These are phyloP conservation scores for Amblyopsis rosae DNA, from an alignment of 2,113 vertebrate species.

Conservation along the genomic window DNA sequence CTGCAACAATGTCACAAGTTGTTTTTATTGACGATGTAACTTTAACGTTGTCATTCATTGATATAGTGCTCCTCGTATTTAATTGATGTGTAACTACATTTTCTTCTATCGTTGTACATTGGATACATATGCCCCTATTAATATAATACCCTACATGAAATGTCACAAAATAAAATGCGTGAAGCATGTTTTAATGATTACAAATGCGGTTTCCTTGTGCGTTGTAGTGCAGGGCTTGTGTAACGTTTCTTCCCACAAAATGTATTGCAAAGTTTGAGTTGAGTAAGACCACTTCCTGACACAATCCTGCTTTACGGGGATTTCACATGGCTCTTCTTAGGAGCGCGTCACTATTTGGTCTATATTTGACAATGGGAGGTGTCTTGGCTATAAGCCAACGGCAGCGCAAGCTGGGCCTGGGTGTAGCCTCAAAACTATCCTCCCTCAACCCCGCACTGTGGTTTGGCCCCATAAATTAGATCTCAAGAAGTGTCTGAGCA, in stretches of 20 bases:
- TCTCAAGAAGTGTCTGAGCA: constrained; percentile 8
- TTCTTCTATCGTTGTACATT: too few species aligned
- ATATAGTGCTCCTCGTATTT: too few species aligned
- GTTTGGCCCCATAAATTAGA: constrained; percentile 33
- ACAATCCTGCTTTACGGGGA: constrained; percentile 65
- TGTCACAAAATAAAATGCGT: too few species aligned
- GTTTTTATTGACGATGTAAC: constrained; percentile 21
- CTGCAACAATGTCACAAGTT: background rate
- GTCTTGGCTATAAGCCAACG: constrained; percentile 52
- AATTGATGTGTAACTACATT: too few species aligned
- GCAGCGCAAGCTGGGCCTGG: constrained; percentile 56
- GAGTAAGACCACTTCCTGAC: constrained; percentile 63
- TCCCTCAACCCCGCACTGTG: constrained; percentile 19
- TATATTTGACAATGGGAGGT: constrained; percentile 78
- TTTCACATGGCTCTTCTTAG: constrained; percentile 73
- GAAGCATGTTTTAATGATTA: too few species aligned
- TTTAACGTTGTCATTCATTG: background rate
- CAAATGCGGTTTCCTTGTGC: background rate
- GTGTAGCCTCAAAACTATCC: constrained; percentile 57
- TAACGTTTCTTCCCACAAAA: constrained; percentile 4
- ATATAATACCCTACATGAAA: too few species aligned
- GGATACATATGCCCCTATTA: too few species aligned
- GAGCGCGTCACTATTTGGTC: constrained; percentile 69
- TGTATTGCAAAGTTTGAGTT: constrained; percentile 18
- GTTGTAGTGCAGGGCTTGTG: background rate